These are phyloP conservation scores for Drosophila longiperda DNA, from an alignment of 2,888 invertebrate genomes.

Conservation along the genomic window DNA sequence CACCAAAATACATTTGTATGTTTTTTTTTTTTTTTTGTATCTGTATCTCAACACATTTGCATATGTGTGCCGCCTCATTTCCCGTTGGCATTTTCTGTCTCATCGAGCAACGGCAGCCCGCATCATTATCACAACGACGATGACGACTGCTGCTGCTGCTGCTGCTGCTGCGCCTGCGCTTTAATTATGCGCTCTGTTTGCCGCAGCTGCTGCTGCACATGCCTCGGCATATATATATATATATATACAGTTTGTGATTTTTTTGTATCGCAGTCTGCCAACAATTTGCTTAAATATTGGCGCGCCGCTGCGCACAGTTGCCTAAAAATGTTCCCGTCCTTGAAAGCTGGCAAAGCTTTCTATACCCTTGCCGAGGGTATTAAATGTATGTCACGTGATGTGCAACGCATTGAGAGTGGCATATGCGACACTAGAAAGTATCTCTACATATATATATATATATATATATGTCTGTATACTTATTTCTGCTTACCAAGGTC, in stretches of 20 bases:
- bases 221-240: constrained; percentile 37
- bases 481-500: background rate
- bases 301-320: constrained; percentile 43
- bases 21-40: constrained; percentile 2
- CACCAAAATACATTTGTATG: constrained; percentile 8
- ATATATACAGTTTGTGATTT: background rate
- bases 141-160: constrained; percentile 10
- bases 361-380: constrained; percentile 4
- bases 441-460: background rate
- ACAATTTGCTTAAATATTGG: constrained; percentile 35
- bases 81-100: constrained; percentile 72
- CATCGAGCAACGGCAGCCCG: constrained; percentile 32
- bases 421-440: background rate
- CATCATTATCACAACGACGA: constrained; percentile 46
- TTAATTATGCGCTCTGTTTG: constrained; percentile 42
- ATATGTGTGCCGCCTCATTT: constrained; percentile 75
- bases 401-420: background rate
- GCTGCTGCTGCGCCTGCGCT: constrained; percentile 27
- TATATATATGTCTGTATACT: background rate
- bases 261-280: constrained; percentile 4
- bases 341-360: constrained; percentile 28
- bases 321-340: constrained; percentile 29
- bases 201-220: constrained; percentile 56
- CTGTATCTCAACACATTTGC: constrained; percentile 31
- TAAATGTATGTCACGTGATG: constrained; percentile 7